phyloP scores from a whole-genome alignment of 1,140 invertebrate species.

The Trachymyrmex cornetzi region DNA sequence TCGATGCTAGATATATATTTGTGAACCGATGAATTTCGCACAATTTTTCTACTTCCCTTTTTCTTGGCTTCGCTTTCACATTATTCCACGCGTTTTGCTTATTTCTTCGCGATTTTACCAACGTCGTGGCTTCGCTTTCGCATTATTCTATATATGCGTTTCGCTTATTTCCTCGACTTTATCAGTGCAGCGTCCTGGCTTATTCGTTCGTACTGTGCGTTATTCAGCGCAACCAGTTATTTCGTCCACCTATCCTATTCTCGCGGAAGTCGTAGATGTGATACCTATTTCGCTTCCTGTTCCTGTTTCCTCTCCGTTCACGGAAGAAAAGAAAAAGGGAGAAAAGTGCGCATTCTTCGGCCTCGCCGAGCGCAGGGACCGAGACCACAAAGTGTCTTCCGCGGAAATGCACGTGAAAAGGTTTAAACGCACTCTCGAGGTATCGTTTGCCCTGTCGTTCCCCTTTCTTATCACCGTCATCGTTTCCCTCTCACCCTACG shows the following conservation, averaged over 20 bases:
- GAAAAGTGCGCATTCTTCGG: slow-evolving; percentile 71
- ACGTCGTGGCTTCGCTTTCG: not conserved
- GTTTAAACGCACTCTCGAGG: slow-evolving; percentile 70
- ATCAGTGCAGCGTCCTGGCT: not conserved
- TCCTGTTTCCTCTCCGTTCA: slow-evolving; percentile 18
- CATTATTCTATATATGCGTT: not conserved
- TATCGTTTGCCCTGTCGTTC: slow-evolving; percentile 65
- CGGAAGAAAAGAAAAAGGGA: not conserved
- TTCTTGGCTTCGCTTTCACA: not conserved
- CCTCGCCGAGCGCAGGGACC: slow-evolving; percentile 64
- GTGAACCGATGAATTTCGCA: not conserved
- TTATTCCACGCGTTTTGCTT: not conserved
- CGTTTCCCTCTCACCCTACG: slow-evolving; percentile 17
- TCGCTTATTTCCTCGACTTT: slow-evolving; percentile 4
- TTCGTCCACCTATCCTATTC: slow-evolving; percentile 10
- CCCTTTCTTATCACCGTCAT: not conserved
- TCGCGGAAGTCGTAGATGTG: slow-evolving; percentile 37
- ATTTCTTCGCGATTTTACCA: not conserved
- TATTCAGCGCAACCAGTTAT: slow-evolving; percentile 21
- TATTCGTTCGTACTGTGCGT: not conserved
- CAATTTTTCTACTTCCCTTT: not conserved
- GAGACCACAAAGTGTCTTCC: slow-evolving; percentile 72
- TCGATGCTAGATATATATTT: not conserved
- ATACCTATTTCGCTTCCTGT: slow-evolving; percentile 45
- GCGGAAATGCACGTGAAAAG: slow-evolving; percentile 74